Evolutionary conservation across 2,888 invertebrate genomes (phyloP).

Genomic region (Xylophagus ater): DNA sequence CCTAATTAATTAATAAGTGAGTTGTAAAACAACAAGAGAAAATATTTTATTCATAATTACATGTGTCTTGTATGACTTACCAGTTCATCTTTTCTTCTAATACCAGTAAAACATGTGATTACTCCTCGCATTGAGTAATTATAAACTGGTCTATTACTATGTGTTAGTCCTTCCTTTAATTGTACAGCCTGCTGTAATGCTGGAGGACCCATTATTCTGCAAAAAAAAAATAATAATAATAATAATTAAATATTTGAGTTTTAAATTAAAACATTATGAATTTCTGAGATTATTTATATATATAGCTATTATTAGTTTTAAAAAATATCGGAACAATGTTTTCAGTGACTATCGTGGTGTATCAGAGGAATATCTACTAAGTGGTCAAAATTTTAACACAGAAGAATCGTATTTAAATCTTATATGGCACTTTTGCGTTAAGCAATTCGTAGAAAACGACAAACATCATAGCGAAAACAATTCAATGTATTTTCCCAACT

Average conservation of each 20-base stretch:
- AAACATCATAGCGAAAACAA: too few relatives aligned
- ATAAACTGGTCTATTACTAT: slow-evolving; percentile 70
- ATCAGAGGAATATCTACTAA: neutral
- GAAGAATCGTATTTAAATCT: too few relatives aligned
- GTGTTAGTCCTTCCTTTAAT: slow-evolving; percentile 55
- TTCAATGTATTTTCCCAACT: too few relatives aligned
- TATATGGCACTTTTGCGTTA: too few relatives aligned
- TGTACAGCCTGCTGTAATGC: slow-evolving; percentile 65
- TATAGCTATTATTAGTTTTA: neutral
- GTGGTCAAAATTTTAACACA: too few relatives aligned
- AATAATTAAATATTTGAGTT: slow-evolving; percentile 15
- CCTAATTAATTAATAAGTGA: too few relatives aligned
- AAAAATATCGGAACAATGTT: neutral
- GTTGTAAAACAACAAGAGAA: too few relatives aligned
- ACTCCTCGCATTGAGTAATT: slow-evolving; percentile 80
- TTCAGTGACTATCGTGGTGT: neutral
- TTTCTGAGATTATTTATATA: too few relatives aligned
- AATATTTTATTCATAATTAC: too few relatives aligned
- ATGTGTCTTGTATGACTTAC: slow-evolving; percentile 48
- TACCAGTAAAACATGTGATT: slow-evolving; percentile 85
- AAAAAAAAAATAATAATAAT: slow-evolving; percentile 20
- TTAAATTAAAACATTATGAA: too few relatives aligned
- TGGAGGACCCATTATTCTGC: slow-evolving; percentile 67
- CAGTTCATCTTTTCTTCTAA: slow-evolving; percentile 79
- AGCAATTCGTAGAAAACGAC: too few relatives aligned